These are phyloP conservation scores for Australoheros scitulus DNA, from an alignment of 2,113 vertebrate genomes.

Conservation along the genomic window DNA sequence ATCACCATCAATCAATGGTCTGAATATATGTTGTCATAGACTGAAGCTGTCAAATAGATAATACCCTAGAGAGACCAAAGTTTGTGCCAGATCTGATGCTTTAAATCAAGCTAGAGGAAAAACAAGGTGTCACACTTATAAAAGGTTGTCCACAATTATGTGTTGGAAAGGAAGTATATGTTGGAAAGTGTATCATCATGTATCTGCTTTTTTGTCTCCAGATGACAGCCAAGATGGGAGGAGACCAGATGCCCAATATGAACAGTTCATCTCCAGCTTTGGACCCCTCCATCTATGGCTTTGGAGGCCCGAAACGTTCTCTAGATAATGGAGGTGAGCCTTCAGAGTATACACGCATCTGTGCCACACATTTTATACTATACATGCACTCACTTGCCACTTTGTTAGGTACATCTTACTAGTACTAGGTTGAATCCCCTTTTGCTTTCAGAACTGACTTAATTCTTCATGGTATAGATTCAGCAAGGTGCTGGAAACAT, in stretches of 20 bases:
- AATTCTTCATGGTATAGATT: background rate
- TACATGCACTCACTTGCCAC: background rate
- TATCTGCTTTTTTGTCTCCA: slow-evolving; percentile 60
- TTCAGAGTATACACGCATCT: background rate
- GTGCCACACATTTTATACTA: background rate
- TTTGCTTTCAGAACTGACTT: background rate
- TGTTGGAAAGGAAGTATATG: background rate
- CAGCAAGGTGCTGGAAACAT: background rate
- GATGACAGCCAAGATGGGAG: slow-evolving; percentile 97
- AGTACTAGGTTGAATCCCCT: background rate
- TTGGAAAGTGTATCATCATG: slow-evolving; percentile 3
- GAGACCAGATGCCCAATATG: slow-evolving; percentile 93
- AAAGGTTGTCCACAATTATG: background rate
- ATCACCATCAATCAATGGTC: background rate
- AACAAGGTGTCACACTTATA: background rate
- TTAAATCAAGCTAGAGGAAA: slow-evolving; percentile 1
- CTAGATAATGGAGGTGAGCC: slow-evolving; percentile 94
- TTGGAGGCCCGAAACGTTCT: slow-evolving; percentile 91
- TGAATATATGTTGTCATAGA: background rate
- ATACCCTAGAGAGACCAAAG: slow-evolving; percentile 1
- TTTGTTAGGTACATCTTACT: background rate
- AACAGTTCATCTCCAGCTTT: slow-evolving; percentile 92
- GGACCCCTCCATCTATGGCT: slow-evolving; percentile 91
- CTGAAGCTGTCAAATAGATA: background rate
- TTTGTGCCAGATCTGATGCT: background rate